A percentile compares a stretch with the other conserved stretches of the same genome.
Conservation (phyloP, 92 coral and sea anemone species). For the Epizoanthus illoricatus region DNA sequence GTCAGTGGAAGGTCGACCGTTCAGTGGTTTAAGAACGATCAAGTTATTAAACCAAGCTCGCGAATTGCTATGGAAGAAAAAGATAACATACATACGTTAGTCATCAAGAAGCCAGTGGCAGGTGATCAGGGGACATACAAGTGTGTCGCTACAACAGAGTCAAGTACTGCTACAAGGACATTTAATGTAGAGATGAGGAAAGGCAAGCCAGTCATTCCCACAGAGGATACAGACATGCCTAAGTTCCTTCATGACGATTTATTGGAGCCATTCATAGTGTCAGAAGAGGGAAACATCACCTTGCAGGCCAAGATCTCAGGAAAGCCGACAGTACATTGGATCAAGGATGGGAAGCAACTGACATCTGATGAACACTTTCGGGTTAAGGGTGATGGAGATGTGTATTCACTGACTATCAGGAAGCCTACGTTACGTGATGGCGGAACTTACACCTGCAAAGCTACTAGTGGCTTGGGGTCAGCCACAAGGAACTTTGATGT, state of each 20-base stretch:
- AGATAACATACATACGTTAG: slow-evolving; percentile 61
- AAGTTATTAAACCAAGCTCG: slow-evolving; percentile 47
- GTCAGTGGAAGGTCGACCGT: slow-evolving; percentile 53
- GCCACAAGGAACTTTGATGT: slow-evolving; percentile 44
- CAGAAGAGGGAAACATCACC: slow-evolving; percentile 66
- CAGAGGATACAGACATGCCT: slow-evolving; percentile 50
- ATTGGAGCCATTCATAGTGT: slow-evolving; percentile 71
- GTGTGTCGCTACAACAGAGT: slow-evolving; percentile 76
- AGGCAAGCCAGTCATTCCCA: slow-evolving; percentile 44
- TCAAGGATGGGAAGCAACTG: slow-evolving; percentile 69
- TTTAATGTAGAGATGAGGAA: slow-evolving; percentile 45
- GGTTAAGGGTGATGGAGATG: slow-evolving; percentile 60
- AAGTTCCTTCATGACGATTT: slow-evolving; percentile 68
- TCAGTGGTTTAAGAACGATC: slow-evolving; percentile 71
- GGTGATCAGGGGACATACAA: slow-evolving; percentile 82
- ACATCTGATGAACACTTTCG: slow-evolving; percentile 52
- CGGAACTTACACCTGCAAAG: slow-evolving; percentile 86
- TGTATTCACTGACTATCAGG: slow-evolving; percentile 67
- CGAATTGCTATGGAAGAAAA: slow-evolving; percentile 60
- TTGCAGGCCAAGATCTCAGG: slow-evolving; percentile 87
- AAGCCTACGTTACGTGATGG: slow-evolving; percentile 66
- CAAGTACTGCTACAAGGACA: slow-evolving; percentile 57
- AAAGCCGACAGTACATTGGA: slow-evolving; percentile 81
- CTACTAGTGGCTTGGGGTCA: slow-evolving; percentile 78
- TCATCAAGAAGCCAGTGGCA: slow-evolving; percentile 66